These are phyloP conservation scores for Clarias batrachus DNA, from an alignment of 2,113 vertebrate genomes.

Conservation along the genomic window DNA sequence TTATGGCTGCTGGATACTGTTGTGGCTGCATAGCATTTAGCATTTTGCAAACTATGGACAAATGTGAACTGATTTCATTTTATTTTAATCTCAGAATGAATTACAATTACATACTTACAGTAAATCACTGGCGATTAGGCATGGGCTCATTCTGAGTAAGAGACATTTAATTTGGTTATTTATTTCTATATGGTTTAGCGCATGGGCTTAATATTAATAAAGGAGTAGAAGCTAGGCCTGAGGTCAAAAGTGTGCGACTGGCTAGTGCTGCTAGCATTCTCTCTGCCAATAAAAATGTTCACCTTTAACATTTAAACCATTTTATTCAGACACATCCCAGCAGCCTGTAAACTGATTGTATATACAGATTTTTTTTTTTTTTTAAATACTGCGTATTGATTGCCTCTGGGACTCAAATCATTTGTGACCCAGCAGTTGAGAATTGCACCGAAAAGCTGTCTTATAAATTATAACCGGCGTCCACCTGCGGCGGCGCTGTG, in stretches of 20 bases:
- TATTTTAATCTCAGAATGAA: too few relatives aligned
- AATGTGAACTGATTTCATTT: too few relatives aligned
- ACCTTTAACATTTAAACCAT: background rate
- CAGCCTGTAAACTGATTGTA: background rate
- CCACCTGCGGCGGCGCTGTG: constrained; percentile 18
- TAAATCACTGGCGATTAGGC: too few relatives aligned
- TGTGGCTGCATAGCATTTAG: too few relatives aligned
- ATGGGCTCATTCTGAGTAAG: too few relatives aligned
- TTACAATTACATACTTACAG: too few relatives aligned
- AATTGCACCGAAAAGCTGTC: background rate
- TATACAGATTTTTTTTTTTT: background rate
- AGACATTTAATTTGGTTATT: too few relatives aligned
- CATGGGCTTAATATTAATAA: too few relatives aligned
- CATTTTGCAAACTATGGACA: too few relatives aligned
- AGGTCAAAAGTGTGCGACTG: background rate
- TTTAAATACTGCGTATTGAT: background rate
- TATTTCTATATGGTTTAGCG: too few relatives aligned
- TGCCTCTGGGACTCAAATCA: background rate
- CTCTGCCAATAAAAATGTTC: too few relatives aligned
- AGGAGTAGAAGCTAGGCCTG: background rate
- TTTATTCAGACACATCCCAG: background rate
- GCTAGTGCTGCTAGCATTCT: background rate
- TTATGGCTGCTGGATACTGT: too few relatives aligned
- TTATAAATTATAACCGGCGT: background rate
- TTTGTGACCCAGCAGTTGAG: background rate